Conservation (phyloP, 2,113 vertebrate genomes). For the Austrofundulus limnaeus region DNA sequence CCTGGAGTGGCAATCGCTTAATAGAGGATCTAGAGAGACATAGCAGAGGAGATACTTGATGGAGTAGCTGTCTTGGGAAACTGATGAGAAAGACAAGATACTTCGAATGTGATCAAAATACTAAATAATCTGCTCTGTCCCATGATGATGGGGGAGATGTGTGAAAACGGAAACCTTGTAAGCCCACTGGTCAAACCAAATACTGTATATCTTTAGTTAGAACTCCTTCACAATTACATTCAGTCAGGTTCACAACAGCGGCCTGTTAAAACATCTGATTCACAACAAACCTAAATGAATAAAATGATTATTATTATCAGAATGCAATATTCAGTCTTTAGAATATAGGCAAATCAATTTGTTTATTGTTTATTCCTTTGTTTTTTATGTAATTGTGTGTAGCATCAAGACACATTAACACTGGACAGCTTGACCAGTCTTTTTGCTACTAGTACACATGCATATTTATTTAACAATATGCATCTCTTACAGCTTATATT, state of each 20-base stretch:
- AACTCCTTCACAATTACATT: constrained; percentile 40
- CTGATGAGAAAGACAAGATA: constrained; percentile 56
- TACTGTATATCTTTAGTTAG: constrained; percentile 44
- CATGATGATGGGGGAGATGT: constrained; percentile 23
- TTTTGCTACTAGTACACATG: too few species aligned
- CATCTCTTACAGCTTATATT: too few species aligned
- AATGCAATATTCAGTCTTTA: too few species aligned
- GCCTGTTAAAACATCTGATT: constrained; percentile 45
- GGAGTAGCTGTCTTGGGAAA: constrained; percentile 51
- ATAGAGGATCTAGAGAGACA: constrained; percentile 58
- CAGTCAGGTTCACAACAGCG: constrained; percentile 31
- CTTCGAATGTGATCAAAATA: constrained; percentile 59
- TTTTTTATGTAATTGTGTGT: too few species aligned
- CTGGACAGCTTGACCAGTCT: too few species aligned
- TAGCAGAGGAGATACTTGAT: constrained; percentile 52
- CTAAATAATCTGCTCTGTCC: constrained; percentile 22
- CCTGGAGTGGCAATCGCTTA: constrained; percentile 57
- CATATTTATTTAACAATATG: too few species aligned
- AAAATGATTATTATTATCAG: too few species aligned
- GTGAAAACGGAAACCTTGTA: constrained; percentile 60
- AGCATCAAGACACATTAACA: too few species aligned
- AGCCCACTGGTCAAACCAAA: constrained; percentile 25
- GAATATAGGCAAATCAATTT: too few species aligned
- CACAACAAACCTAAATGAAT: constrained; percentile 46
- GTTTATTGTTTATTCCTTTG: too few species aligned